Base-by-base conservation (phyloP, 1,140 invertebrate genomes). In the Leptinotarsa undecemlineata region DNA sequence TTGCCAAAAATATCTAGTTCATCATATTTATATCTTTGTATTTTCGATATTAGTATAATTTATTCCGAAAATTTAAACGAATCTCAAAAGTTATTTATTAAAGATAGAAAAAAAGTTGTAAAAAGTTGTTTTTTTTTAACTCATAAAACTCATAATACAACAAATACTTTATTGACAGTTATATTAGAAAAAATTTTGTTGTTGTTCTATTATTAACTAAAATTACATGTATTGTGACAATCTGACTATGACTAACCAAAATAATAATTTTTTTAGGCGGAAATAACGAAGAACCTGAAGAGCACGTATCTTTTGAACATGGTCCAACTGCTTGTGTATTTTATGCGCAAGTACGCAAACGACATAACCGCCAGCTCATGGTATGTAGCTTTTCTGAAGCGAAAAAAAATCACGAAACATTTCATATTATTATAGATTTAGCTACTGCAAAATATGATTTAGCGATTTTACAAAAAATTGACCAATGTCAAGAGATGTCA, bases 341-440 rank as follows among this genome's bases (percentile, higher is more conserved):
- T 68, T 68, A 42, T 42, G 13, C 67, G 14, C 67, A 68, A 68
- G 67, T 68, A 15, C 67, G 67, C 67, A 68, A 68, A 68, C 11
- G 33, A 68, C 20, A 68, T 23, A 13, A 42, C 67, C 20, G 67
- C 67, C 20, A 68, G 67, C 67, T 68, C 33, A 42, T 68, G 33
- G 20, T 48, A 23, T 68, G 67, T 68, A 68, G 67, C 67, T 68
- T 68, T 48, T 33, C 67, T 68, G 20, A 68, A 42, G 67, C 15
- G 15, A 13, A 68, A 23, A 68, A 68, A 42, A 68, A 68, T 68
- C 48, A 68, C 42, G 67, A 68, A 68, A 33, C 67, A 68, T 68
- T 68, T 68, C 20, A n/a, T 33, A 20, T 23, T 33, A 20, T 48
- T 33, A 48, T 68, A 33, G 67, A 68, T 68, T 15, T 33, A 68